Percentiles rank a stretch among this genome's conserved stretches.
Evolutionary conservation across 2,888 invertebrate genomes (phyloP).

Genomic region (Aphrophora alni): DNA sequence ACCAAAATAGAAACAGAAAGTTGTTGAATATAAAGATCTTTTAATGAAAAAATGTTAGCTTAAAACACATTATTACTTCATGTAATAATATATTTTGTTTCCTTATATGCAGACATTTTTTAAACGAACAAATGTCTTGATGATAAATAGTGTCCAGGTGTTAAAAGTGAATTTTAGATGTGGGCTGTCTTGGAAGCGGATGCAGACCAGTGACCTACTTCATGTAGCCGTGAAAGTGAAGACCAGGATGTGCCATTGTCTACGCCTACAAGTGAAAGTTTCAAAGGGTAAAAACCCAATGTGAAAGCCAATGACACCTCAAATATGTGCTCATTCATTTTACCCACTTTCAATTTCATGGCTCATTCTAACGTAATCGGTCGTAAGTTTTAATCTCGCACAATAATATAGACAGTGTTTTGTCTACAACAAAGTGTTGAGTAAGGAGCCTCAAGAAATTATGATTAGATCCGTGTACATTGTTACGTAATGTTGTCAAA

Average conservation of each 20-base stretch:
- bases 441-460: neutral
- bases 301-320: constrained; percentile 2
- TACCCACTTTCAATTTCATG: constrained; percentile 2
- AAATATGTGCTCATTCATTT: neutral
- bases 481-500: neutral
- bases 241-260: neutral
- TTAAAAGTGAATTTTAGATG: constrained; percentile 6
- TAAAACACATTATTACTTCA: too few species aligned
- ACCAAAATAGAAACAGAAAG: too few species aligned
- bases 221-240: neutral
- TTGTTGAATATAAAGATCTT: too few species aligned
- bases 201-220: neutral
- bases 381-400: neutral
- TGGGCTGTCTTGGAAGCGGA: neutral
- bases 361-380: neutral
- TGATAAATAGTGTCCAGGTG: neutral
- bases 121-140: neutral
- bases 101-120: neutral
- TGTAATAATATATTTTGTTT: too few species aligned
- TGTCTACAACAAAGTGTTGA: neutral
- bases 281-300: neutral
- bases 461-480: neutral
- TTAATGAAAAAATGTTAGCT: too few species aligned
- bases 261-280: neutral
- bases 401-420: too few species aligned